Evolutionary conservation across 2,888 invertebrate species (phyloP), one percentile per base, ranked within the genome.

Genomic region (Holacanthella duospinosa): DNA sequence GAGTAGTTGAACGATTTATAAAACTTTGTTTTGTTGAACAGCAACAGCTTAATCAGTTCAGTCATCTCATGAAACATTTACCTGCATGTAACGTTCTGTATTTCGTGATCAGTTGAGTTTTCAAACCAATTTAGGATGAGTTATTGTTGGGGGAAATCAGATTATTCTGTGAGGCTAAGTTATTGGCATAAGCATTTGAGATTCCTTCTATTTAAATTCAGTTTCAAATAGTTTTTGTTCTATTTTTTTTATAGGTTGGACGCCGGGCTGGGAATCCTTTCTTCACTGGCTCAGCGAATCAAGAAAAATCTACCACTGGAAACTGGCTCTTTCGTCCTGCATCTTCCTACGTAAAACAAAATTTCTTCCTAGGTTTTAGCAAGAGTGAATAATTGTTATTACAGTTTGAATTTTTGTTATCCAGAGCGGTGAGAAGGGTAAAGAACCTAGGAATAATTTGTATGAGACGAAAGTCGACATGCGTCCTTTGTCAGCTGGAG

Each of bases 251-350:
- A 68, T 60, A 68, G 59, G 58, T 60, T 55, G 66, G 66, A 36
- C 54, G 65, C 59, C 19, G 64, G 48, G n/a, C n/a, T n/a, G 70
- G 71, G 24, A 71, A 72, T 54, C 71, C 72, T 12, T 72, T 71
- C 57, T 71, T 71, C 62, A 70, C 72, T 54, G 70, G 70, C 44
- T 61, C 64, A 44, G 9, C 27, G 6, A n/a, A n/a, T 12, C 55
- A 55, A 19, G 28, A 55, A 3, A 55, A 55, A 26, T 9, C 25
- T 59, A 24, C 16, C 12, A 55, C 44, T 27, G 68, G 67, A 28
- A 70, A 64, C 43, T 72, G 71, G 70, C 65, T 72, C n/a, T 72
- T 72, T 64, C 63, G 70, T 56, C 64, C 72, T 43, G 64, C 68
- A 55, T 43, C 21, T 54, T 2, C 27, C 4, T 43, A 25, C 26